These are phyloP conservation scores for Liolophura sinensis DNA, from an alignment of 1,140 invertebrate species.

Conservation along the genomic window DNA sequence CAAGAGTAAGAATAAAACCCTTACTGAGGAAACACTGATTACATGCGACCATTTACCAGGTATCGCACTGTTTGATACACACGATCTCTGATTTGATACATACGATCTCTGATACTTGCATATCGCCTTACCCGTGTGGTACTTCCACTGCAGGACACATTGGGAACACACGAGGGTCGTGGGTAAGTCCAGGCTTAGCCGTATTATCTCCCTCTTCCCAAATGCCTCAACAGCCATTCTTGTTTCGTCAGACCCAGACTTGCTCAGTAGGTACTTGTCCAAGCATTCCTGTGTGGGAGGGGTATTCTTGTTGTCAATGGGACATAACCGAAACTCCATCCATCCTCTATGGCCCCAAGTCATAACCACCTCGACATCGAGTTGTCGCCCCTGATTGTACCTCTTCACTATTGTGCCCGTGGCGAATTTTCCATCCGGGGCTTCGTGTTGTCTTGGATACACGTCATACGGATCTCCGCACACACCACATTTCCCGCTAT, in stretches of 20 bases:
- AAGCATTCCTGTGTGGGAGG: conserved; percentile 15
- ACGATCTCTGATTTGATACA: too few relatives aligned
- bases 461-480: conserved; percentile 82
- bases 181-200: conserved; percentile 64
- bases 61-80: too few relatives aligned
- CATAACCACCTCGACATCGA: conserved; percentile 23
- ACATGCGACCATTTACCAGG: too few relatives aligned
- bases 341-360: conserved; percentile 63
- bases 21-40: too few relatives aligned
- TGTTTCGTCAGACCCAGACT: conserved; percentile 12
- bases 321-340: conserved; percentile 85
- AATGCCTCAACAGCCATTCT: background rate
- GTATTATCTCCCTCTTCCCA: too few relatives aligned
- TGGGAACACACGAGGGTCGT: conserved; percentile 80
- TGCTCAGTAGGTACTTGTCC: conserved; percentile 10
- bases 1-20: too few relatives aligned
- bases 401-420: conserved; percentile 9
- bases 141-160: conserved; percentile 89
- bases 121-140: conserved; percentile 73
- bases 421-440: conserved; percentile 16
- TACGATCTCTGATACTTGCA: too few relatives aligned
- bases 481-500: conserved; percentile 81
- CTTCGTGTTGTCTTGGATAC: conserved; percentile 23
- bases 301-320: conserved; percentile 58
- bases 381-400: conserved; percentile 9